Conservation (phyloP, 2,113 vertebrate species). For the Cyanoderma ruficeps region DNA sequence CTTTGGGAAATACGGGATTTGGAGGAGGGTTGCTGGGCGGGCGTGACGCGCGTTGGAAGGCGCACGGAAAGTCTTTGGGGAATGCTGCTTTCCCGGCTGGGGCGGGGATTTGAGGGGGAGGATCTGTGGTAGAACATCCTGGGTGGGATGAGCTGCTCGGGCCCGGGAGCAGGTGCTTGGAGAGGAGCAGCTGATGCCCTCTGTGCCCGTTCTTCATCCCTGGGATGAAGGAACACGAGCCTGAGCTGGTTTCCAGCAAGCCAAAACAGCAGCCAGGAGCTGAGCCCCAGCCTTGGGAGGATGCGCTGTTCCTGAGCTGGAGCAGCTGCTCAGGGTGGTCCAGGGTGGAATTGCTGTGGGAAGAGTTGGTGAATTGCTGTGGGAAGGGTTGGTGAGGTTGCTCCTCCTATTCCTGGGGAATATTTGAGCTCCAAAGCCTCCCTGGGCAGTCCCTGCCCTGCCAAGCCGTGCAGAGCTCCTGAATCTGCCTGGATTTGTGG, state of each 20-base stretch:
- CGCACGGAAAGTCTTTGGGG: neutral
- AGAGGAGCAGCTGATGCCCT: neutral
- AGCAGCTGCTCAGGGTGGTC: neutral
- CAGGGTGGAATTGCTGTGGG: neutral
- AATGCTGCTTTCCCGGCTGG: neutral
- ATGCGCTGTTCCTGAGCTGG: rapidly evolving
- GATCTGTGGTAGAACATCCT: rapidly evolving
- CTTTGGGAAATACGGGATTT: neutral
- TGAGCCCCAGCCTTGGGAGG: neutral
- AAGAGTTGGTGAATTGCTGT: neutral
- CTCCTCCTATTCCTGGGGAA: neutral
- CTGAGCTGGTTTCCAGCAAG: neutral
- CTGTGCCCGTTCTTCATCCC: neutral
- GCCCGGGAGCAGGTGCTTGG: rapidly evolving
- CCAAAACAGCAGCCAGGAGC: rapidly evolving
- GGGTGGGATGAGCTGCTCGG: neutral
- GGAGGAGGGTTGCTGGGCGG: neutral
- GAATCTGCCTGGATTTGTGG: neutral
- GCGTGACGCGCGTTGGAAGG: rapidly evolving
- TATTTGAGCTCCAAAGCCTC: neutral
- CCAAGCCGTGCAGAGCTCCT: neutral
- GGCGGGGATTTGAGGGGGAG: neutral
- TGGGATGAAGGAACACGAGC: neutral
- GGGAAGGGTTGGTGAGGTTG: neutral
- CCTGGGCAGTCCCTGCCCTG: neutral